Evolutionary conservation across 2,888 invertebrate genomes (phyloP).

Genomic region (Amiota minor): DNA sequence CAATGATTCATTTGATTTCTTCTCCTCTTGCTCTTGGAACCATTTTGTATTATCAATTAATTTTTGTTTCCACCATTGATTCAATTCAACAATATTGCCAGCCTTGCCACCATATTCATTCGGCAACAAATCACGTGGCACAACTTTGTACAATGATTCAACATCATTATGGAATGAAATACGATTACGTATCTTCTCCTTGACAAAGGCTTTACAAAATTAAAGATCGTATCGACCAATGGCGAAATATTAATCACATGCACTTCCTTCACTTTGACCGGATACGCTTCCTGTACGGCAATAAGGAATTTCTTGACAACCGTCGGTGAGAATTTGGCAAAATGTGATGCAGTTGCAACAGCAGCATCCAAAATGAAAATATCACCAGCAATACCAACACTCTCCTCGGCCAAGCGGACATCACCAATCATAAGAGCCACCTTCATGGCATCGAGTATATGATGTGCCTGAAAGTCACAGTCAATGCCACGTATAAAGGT

Average conservation of each 20-base stretch:
- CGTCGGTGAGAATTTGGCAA: slow-evolving; percentile 87
- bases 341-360: slow-evolving; percentile 85
- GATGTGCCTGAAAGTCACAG: slow-evolving; percentile 81
- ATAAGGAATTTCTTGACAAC: slow-evolving; percentile 89
- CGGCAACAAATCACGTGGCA: slow-evolving; percentile 87
- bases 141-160: slow-evolving; percentile 83
- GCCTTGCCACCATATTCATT: slow-evolving; percentile 88
- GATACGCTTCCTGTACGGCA: slow-evolving; percentile 90
- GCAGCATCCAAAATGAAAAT: slow-evolving; percentile 86
- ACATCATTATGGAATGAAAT: slow-evolving; percentile 85
- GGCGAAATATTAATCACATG: slow-evolving; percentile 90
- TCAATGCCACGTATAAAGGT: slow-evolving; percentile 82
- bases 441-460: slow-evolving; percentile 86
- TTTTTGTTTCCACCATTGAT: slow-evolving; percentile 86
- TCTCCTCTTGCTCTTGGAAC: slow-evolving; percentile 85
- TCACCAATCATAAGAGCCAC: slow-evolving; percentile 89
- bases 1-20: slow-evolving; percentile 85
- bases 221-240: slow-evolving; percentile 87
- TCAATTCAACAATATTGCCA: slow-evolving; percentile 82
- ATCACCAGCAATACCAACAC: slow-evolving; percentile 87
- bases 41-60: slow-evolving; percentile 84
- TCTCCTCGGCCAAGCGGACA: slow-evolving; percentile 83
- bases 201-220: slow-evolving; percentile 88
- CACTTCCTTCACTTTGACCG: slow-evolving; percentile 89
- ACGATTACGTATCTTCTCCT: slow-evolving; percentile 89